Evolutionary conservation across 2,888 invertebrate genomes (phyloP).

Genomic region (Gymnosoma rotundatum): DNA sequence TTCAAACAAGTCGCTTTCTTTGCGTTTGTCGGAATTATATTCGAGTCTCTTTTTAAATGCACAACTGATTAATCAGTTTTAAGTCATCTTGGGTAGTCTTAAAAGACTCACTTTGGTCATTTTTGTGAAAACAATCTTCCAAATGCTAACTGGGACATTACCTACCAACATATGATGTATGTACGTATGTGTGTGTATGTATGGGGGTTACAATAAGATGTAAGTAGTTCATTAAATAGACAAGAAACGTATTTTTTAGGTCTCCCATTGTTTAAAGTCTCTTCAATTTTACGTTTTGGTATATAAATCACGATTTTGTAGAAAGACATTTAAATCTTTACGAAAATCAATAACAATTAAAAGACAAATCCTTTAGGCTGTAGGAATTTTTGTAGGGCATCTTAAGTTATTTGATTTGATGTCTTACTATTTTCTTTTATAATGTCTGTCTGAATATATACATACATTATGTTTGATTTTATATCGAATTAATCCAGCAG

Average conservation of each 20-base stretch:
- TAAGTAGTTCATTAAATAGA: not conserved
- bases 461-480: too few relatives aligned
- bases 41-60: too few relatives aligned
- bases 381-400: constrained; percentile 38
- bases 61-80: too few relatives aligned
- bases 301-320: constrained; percentile 36
- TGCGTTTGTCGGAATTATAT: too few relatives aligned
- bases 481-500: not conserved
- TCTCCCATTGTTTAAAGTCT: not conserved
- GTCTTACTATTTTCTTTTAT: not conserved
- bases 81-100: too few relatives aligned
- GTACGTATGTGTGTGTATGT: not conserved
- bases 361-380: constrained; percentile 27
- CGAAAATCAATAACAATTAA: constrained; percentile 64
- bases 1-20: too few relatives aligned
- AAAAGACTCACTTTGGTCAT: too few relatives aligned
- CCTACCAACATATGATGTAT: too few relatives aligned
- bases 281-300: not conserved
- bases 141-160: too few relatives aligned
- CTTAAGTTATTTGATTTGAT: constrained; percentile 35
- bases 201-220: not conserved
- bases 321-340: constrained; percentile 30
- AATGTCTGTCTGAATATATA: too few relatives aligned
- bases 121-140: too few relatives aligned
- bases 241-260: constrained; percentile 1